Percentiles rank a stretch among this genome's conserved stretches.
phyloP scores from a whole-genome alignment of 1,140 invertebrate genomes.

The Tetramorium alpestre region DNA sequence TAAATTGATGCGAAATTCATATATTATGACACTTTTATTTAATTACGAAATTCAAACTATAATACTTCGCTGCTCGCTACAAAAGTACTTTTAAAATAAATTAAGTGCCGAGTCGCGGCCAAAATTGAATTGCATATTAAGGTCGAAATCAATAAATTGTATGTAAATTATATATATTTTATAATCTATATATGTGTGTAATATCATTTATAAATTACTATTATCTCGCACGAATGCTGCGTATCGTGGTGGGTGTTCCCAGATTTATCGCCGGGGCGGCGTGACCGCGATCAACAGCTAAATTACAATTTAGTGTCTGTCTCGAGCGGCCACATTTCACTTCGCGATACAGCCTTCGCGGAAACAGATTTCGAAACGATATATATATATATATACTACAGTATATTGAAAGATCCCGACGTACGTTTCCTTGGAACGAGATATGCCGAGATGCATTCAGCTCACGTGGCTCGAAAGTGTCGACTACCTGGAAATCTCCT shows the following conservation, averaged over 20 bases:
- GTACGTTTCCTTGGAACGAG: not conserved
- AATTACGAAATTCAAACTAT: not conserved
- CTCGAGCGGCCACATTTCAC: constrained; percentile 24
- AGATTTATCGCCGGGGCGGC: constrained; percentile 38
- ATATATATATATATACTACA: not conserved
- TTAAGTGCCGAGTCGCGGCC: not conserved
- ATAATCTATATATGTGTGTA: not conserved
- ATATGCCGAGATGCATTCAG: not conserved
- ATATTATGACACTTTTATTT: constrained; percentile 9
- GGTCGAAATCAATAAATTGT: not conserved
- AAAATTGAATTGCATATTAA: not conserved
- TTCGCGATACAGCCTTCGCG: constrained; percentile 18
- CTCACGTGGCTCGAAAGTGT: constrained; percentile 49
- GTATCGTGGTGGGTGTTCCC: constrained; percentile 48
- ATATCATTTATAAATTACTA: constrained; percentile 37
- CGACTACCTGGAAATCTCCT: constrained; percentile 53
- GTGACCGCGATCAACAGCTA: constrained; percentile 34
- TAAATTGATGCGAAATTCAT: constrained; percentile 5
- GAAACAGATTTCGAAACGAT: constrained; percentile 19
- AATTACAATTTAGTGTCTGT: constrained; percentile 49
- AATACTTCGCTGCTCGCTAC: not conserved
- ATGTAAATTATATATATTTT: not conserved
- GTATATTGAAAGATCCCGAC: not conserved
- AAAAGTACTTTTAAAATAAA: not conserved
- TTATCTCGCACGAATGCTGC: constrained; percentile 37